Percentiles rank a stretch among this genome's conserved stretches.
phyloP scores from a whole-genome alignment of 2,888 invertebrate species.

The Lithosia quadra region DNA sequence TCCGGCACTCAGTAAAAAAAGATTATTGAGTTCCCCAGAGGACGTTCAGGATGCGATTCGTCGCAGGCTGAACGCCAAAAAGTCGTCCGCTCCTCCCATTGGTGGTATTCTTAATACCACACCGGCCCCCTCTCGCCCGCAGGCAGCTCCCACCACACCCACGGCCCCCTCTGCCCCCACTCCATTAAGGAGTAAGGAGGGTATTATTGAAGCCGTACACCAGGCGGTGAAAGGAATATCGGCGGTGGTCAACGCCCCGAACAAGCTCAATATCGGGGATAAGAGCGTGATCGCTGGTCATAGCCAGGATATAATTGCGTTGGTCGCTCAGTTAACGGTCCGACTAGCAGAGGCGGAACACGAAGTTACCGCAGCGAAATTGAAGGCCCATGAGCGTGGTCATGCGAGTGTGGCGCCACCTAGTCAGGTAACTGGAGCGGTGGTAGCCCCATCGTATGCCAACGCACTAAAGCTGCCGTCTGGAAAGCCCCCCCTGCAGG shows the following conservation, averaged over 20 bases:
- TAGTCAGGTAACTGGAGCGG: not conserved
- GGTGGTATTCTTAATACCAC: not conserved
- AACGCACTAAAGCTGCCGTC: not conserved
- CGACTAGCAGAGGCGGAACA: too few relatives aligned
- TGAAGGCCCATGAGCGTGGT: too few relatives aligned
- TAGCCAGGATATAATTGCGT: too few relatives aligned
- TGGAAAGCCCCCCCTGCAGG: not conserved
- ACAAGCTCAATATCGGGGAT: conserved; percentile 11
- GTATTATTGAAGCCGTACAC: not conserved
- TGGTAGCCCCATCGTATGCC: not conserved
- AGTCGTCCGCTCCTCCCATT: not conserved
- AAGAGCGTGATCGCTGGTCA: not conserved
- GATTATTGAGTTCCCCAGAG: not conserved
- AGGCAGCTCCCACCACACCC: not conserved
- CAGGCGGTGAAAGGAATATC: not conserved
- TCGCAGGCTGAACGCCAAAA: not conserved
- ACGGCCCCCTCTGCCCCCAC: too few relatives aligned
- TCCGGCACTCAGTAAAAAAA: not conserved
- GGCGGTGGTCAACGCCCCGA: not conserved
- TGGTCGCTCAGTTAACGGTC: too few relatives aligned
- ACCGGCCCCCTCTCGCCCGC: not conserved
- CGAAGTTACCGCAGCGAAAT: too few relatives aligned
- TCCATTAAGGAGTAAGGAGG: not conserved
- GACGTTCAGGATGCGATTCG: not conserved
- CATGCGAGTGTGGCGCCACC: not conserved